Conservation (phyloP, 2,113 vertebrate species). For the Phaethon lepturus region DNA sequence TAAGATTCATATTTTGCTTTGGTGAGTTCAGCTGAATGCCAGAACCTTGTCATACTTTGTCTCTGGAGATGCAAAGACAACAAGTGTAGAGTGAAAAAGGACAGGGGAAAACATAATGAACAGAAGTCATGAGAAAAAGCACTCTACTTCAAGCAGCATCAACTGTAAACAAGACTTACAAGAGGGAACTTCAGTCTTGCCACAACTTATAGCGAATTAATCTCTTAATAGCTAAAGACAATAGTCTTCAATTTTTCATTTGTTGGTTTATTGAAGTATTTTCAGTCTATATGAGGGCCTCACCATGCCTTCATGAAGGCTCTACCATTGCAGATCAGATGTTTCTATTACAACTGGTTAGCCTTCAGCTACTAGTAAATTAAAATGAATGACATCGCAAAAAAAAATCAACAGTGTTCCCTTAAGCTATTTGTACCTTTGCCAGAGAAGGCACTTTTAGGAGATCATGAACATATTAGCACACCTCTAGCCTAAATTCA, state of each 20-base stretch:
- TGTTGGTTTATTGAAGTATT: not conserved
- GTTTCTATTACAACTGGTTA: not conserved
- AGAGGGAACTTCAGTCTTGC: not conserved
- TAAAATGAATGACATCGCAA: not conserved
- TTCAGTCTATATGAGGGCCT: not conserved
- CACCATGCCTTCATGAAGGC: not conserved
- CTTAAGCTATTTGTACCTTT: not conserved
- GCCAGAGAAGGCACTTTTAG: not conserved
- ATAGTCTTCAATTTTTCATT: not conserved
- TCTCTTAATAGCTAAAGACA: not conserved
- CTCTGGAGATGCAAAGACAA: not conserved
- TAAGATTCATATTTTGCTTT: not conserved
- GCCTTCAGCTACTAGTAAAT: not conserved
- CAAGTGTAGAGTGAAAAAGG: not conserved
- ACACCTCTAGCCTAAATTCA: not conserved
- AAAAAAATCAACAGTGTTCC: not conserved
- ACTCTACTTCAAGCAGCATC: not conserved
- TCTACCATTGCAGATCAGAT: not conserved
- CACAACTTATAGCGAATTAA: not conserved
- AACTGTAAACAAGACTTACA: not conserved
- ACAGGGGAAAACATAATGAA: not conserved
- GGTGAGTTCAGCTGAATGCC: not conserved
- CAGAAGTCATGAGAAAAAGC: not conserved
- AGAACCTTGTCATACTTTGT: not conserved
- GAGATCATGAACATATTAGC: not conserved